These are phyloP conservation scores for Caenorhabditis inopinata DNA, from an alignment of 1,140 invertebrate species.

Conservation along the genomic window DNA sequence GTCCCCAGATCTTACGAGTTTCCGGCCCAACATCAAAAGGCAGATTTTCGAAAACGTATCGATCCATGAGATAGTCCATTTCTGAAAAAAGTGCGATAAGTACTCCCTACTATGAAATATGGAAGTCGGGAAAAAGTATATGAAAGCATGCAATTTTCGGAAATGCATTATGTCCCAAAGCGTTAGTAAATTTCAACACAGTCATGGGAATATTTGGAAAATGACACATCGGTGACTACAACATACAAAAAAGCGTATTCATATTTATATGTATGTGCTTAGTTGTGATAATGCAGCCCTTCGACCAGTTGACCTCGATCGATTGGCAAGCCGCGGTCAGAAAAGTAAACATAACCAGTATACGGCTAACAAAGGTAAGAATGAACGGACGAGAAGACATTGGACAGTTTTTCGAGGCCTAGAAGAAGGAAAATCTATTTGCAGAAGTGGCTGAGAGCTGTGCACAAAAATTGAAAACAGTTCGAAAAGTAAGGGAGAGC, in stretches of 20 bases:
- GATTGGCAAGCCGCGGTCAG: not conserved
- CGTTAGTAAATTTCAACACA: too few species aligned
- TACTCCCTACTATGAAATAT: too few species aligned
- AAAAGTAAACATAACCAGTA: slow-evolving; percentile 25
- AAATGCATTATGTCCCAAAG: too few species aligned
- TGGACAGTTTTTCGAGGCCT: too few species aligned
- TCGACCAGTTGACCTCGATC: slow-evolving; percentile 22
- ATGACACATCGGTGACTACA: too few species aligned
- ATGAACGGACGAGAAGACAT: not conserved
- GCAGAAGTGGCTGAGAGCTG: too few species aligned
- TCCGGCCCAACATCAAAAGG: slow-evolving; percentile 57
- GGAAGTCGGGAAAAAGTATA: not conserved
- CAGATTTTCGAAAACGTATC: slow-evolving; percentile 56
- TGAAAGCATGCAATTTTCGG: not conserved
- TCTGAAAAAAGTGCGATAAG: not conserved
- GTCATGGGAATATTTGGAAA: too few species aligned
- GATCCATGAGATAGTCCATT: slow-evolving; percentile 59
- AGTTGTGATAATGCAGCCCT: not conserved
- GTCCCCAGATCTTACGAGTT: slow-evolving; percentile 50
- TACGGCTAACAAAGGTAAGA: not conserved
- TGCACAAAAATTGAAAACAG: too few species aligned
- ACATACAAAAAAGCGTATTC: not conserved
- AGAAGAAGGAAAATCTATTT: too few species aligned
- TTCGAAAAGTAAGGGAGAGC: too few species aligned
- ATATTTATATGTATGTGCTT: not conserved